Evolutionary conservation across 2,888 invertebrate genomes (phyloP).

Genomic region (Parelbella ahira): DNA sequence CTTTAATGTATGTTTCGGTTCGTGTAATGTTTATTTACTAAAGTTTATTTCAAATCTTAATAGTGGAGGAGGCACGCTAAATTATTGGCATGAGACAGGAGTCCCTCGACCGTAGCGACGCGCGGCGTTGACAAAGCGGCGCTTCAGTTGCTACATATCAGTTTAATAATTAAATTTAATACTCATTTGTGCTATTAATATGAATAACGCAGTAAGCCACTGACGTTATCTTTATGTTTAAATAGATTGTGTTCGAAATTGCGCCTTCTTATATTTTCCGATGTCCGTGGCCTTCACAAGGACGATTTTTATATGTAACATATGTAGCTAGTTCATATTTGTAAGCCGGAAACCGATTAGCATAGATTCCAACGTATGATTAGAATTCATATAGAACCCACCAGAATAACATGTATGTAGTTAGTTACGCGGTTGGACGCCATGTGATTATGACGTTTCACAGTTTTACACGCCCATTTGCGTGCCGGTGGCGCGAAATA

Average conservation of each 20-base stretch:
- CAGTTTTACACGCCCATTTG: slow-evolving; percentile 48
- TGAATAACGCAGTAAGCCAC: too few relatives aligned
- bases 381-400: slow-evolving; percentile 14
- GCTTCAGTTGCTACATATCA: slow-evolving; percentile 20
- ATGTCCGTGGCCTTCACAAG: slow-evolving; percentile 1
- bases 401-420: slow-evolving; percentile 12
- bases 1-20: too few relatives aligned
- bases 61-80: too few relatives aligned
- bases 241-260: too few relatives aligned
- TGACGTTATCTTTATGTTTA: too few relatives aligned
- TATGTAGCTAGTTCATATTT: too few relatives aligned
- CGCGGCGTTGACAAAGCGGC: slow-evolving; percentile 10
- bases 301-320: too few relatives aligned
- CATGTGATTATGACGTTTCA: slow-evolving; percentile 43
- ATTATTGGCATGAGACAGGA: slow-evolving; percentile 12
- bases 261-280: too few relatives aligned
- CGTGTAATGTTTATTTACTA: too few relatives aligned
- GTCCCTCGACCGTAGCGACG: slow-evolving; percentile 13
- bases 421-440: slow-evolving; percentile 33
- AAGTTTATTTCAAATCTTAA: too few relatives aligned
- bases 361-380: slow-evolving; percentile 16
- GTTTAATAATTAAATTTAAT: too few relatives aligned
- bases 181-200: too few relatives aligned
- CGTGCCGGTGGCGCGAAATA: slow-evolving; percentile 45
- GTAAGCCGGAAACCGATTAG: slow-evolving; percentile 8